Evolutionary conservation across 2,888 invertebrate species (phyloP), one percentile per base, ranked within the genome.

Genomic region (Drosophila atripex): DNA sequence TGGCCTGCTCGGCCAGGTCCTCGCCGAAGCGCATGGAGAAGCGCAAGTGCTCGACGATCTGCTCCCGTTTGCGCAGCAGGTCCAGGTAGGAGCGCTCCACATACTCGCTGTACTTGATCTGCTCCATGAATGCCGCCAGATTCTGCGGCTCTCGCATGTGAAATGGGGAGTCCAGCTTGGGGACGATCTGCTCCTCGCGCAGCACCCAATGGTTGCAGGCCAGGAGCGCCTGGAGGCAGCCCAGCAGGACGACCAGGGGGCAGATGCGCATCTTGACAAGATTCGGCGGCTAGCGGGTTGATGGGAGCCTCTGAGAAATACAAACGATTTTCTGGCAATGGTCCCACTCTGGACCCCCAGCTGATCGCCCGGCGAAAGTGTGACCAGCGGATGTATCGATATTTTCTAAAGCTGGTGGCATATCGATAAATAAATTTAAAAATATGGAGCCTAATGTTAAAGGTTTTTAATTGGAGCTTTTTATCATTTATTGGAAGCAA

Each of bases 81-180:
- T 91, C 88, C 38, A 86, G 63, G 59, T 89, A 90, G 9, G 90
- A 88, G 2, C 77, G 76, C 68, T 91, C 91, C 14, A 91, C 89
- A 46, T 88, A 84, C 52, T 91, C 91, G 77, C 89, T 90, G 68
- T 90, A 89, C 16, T 86, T 88, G 47, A 90, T 90, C 79, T 92
- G 91, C 53, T 91, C 89, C 2, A 91, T 69, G 55, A 91, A 91
- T 28, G 89, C 89, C 9, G 89, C 76, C 7, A 91, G 60, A 73
- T 92, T 91, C 16, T 89, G 78, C 3, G 92, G 90, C 56, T 91
- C 89, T 2, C 90, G 84, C 80, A 91, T 77, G 52, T 89, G 89
- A 61, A 91, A 91, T 1, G 91, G 91, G 0, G 91, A 91, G 70
- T 91, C 91, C 55, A 90, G 77, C 64, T 91, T 90, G 52, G 89